phyloP scores from a whole-genome alignment of 2,797 vertebrate species.

The Clarias laeviceps region DNA sequence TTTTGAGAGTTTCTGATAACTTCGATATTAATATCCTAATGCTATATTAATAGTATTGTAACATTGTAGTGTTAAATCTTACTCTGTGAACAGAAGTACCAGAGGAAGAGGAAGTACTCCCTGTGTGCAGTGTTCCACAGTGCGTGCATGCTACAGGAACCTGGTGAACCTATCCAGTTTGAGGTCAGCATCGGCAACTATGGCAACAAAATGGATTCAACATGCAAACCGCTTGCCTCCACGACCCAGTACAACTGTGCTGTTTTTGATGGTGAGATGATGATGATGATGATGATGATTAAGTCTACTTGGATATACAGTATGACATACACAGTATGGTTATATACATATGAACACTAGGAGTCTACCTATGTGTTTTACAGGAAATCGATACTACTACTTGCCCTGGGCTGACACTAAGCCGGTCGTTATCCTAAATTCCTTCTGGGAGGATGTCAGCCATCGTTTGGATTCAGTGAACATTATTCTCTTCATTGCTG shows the following conservation, averaged over 20 bases:
- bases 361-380: slow-evolving; percentile 16
- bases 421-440: slow-evolving; percentile 92
- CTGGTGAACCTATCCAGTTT: slow-evolving; percentile 95
- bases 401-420: slow-evolving; percentile 93
- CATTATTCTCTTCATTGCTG: slow-evolving; percentile 80
- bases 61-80: slow-evolving; percentile 1
- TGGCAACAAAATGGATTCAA: slow-evolving; percentile 94
- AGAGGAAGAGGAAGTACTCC: slow-evolving; percentile 90
- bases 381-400: slow-evolving; percentile 96
- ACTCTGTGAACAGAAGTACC: slow-evolving; percentile 83
- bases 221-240: slow-evolving; percentile 94
- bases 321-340: not conserved
- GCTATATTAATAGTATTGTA: not conserved
- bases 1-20: not conserved
- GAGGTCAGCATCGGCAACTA: slow-evolving; percentile 99
- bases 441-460: slow-evolving; percentile 96
- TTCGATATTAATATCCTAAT: no score
- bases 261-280: slow-evolving; percentile 88
- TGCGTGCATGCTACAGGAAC: slow-evolving; percentile 90
- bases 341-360: not conserved
- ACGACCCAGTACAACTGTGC: slow-evolving; percentile 93
- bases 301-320: not conserved
- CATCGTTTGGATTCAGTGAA: slow-evolving; percentile 91
- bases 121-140: slow-evolving; percentile 93
- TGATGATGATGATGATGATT: slow-evolving; percentile 42